Conservation (phyloP, 2,113 vertebrate species). For the Centropus bengalensis region DNA sequence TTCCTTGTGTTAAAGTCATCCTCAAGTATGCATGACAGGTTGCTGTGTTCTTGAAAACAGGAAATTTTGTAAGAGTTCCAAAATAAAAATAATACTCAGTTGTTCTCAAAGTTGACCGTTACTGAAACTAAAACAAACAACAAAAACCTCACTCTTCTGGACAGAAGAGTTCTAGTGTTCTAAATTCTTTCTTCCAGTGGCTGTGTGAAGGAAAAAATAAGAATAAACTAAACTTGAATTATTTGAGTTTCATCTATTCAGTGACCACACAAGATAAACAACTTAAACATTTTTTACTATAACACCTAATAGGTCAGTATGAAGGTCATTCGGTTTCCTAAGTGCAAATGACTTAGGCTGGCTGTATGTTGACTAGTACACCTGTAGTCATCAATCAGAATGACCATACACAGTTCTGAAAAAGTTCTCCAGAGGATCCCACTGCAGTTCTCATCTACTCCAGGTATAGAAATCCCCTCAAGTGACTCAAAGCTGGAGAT, state of each 20-base stretch:
- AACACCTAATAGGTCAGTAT: background rate
- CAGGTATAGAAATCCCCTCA: background rate
- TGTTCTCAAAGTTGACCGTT: background rate
- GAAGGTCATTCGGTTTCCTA: background rate
- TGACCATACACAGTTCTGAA: background rate
- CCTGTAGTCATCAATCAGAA: background rate
- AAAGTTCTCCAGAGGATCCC: background rate
- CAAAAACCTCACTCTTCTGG: accelerated
- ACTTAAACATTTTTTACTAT: background rate
- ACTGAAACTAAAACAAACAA: background rate
- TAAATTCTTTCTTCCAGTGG: background rate
- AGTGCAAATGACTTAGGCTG: background rate
- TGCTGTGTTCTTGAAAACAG: background rate
- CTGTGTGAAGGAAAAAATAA: background rate
- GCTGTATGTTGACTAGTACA: background rate
- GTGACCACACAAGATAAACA: background rate
- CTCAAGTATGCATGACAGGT: background rate
- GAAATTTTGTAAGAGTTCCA: background rate
- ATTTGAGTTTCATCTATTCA: background rate
- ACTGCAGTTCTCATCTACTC: background rate
- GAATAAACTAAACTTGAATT: background rate
- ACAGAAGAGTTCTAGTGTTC: background rate
- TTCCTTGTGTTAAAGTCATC: background rate
- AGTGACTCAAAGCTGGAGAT: background rate
- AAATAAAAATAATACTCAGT: background rate